These are phyloP conservation scores for Myxocyprinus asiaticus DNA, from an alignment of 2,113 vertebrate genomes.

Conservation along the genomic window DNA sequence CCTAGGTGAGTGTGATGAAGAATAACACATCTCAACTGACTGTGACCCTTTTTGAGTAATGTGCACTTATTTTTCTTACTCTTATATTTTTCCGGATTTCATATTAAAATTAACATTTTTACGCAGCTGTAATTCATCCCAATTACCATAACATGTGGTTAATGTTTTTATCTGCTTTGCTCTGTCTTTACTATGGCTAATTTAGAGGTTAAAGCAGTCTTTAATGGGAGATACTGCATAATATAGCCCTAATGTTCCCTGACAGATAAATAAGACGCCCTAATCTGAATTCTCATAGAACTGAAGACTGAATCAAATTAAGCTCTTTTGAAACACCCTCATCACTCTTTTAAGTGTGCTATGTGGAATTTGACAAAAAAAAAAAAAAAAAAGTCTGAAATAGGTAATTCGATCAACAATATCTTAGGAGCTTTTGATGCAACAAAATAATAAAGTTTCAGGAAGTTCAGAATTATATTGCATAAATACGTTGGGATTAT, in stretches of 20 bases:
- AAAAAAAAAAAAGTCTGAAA: background rate
- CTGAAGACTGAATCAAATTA: background rate
- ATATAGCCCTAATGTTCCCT: background rate
- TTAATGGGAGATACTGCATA: background rate
- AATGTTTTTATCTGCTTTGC: background rate
- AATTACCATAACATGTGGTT: background rate
- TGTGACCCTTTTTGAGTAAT: no score
- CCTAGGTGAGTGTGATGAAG: no score
- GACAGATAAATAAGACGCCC: background rate
- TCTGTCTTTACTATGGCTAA: background rate
- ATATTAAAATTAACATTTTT: no score
- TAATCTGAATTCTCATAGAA: background rate
- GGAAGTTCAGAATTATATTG: no score
- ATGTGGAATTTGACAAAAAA: background rate
- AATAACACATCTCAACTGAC: no score
- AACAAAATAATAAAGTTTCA: no score
- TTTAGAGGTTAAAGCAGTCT: background rate
- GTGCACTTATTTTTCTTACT: no score
- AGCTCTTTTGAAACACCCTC: background rate
- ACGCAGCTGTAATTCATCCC: no score
- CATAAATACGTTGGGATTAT: no score
- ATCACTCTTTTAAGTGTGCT: background rate
- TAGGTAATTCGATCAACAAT: background rate
- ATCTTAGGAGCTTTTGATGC: no score
- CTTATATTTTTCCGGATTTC: no score